Evolutionary conservation across 2,797 vertebrate species (phyloP).

Genomic region (Phataginus tricuspis): DNA sequence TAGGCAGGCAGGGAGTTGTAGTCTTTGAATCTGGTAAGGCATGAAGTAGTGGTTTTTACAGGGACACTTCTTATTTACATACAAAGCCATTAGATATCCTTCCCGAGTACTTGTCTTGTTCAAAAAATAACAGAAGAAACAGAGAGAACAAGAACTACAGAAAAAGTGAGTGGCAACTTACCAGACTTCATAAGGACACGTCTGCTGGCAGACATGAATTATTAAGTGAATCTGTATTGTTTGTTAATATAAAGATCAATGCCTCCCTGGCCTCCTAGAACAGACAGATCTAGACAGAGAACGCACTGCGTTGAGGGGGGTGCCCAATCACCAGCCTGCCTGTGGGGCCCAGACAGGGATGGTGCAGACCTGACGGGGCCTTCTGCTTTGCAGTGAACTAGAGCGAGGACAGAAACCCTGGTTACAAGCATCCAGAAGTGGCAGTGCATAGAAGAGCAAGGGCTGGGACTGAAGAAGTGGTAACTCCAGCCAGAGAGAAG

Average conservation of each 20-base stretch:
- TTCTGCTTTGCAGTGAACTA: neutral
- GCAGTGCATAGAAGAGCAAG: neutral
- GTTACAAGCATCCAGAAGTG: neutral
- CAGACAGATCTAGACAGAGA: neutral
- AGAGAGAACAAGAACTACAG: neutral
- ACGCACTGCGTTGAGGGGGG: neutral
- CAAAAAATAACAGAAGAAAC: neutral
- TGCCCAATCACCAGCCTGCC: neutral
- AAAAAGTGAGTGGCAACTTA: neutral
- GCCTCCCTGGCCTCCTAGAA: neutral
- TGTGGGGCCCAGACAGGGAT: too few species aligned
- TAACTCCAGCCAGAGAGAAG: accelerated
- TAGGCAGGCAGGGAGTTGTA: neutral
- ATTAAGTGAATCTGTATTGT: neutral
- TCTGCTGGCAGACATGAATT: neutral
- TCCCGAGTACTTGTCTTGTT: neutral
- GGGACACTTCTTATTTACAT: neutral
- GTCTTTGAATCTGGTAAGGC: neutral
- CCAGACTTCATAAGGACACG: neutral
- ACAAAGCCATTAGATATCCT: neutral
- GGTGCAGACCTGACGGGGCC: accelerated
- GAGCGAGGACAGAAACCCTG: neutral
- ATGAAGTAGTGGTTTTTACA: neutral
- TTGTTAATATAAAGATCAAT: neutral
- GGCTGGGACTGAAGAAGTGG: neutral